Evolutionary conservation across 2,888 invertebrate species (phyloP).

Genomic region (Erebia aethiops): DNA sequence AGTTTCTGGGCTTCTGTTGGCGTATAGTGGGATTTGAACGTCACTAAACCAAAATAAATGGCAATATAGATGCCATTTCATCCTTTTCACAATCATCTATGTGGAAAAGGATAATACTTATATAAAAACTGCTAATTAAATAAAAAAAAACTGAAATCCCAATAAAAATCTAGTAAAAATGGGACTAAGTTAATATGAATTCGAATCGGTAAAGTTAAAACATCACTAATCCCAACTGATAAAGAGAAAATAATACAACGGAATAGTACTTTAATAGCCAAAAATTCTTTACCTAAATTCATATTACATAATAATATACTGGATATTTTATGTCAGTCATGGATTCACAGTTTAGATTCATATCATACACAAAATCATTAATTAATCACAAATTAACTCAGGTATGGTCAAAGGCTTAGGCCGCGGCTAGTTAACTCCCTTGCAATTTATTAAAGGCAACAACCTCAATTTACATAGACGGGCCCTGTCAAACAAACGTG

Average conservation of each 20-base stretch:
- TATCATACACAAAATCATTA: not conserved
- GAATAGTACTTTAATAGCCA: not conserved
- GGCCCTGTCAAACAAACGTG: too few species aligned
- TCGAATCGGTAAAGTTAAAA: not conserved
- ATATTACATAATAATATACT: not conserved
- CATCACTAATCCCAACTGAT: not conserved
- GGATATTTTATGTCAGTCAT: constrained; percentile 4
- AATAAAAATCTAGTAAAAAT: not conserved
- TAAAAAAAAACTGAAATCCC: not conserved
- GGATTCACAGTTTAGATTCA: constrained; percentile 5
- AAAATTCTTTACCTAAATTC: not conserved
- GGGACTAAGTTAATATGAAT: not conserved
- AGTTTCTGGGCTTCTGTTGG: too few species aligned
- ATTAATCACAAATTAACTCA: not conserved
- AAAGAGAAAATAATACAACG: constrained; percentile 4
- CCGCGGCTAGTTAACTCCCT: too few species aligned
- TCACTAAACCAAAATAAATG: not conserved
- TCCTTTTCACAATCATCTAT: not conserved
- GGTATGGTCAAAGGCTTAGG: too few species aligned
- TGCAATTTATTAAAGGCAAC: too few species aligned
- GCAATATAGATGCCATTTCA: not conserved
- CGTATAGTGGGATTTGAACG: too few species aligned
- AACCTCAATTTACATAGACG: too few species aligned
- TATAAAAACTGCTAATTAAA: not conserved
- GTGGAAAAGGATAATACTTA: not conserved